phyloP scores from a whole-genome alignment of 92 coral and sea anemone genomes.

The Scolanthus callimorphus region DNA sequence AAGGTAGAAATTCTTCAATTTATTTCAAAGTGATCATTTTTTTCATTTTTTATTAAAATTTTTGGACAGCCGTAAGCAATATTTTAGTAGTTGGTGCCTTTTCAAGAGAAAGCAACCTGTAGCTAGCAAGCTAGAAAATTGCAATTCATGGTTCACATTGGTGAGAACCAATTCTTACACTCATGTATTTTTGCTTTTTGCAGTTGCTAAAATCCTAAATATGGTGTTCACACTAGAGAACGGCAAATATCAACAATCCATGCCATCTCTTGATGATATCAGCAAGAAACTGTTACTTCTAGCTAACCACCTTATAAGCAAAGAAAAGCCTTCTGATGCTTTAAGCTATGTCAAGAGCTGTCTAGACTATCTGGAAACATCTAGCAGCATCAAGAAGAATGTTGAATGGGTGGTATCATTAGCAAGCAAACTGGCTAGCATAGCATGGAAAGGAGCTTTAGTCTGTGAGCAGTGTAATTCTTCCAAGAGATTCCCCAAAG shows the following conservation, averaged over 20 bases:
- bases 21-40: no score
- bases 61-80: no score
- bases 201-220: neutral
- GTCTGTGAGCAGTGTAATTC: constrained; percentile 37
- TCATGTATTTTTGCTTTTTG: neutral
- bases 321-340: constrained; percentile 40
- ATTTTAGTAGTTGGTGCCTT: no score
- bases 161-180: neutral
- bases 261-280: constrained; percentile 62
- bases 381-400: constrained; percentile 38
- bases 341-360: constrained; percentile 48
- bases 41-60: no score
- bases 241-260: constrained; percentile 48
- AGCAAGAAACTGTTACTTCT: constrained; percentile 56
- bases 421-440: constrained; percentile 40
- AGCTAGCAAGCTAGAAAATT: no score
- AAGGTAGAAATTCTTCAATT: no score
- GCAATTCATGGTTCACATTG: no score
- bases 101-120: no score
- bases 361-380: constrained; percentile 42
- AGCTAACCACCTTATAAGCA: constrained; percentile 48
- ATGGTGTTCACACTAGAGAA: constrained; percentile 29
- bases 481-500: constrained; percentile 11
- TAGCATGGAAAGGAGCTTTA: constrained; percentile 61
- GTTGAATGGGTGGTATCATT: constrained; percentile 27